Base-by-base conservation (phyloP, 1,140 invertebrate genomes). In the Pseudoatta argentina region DNA sequence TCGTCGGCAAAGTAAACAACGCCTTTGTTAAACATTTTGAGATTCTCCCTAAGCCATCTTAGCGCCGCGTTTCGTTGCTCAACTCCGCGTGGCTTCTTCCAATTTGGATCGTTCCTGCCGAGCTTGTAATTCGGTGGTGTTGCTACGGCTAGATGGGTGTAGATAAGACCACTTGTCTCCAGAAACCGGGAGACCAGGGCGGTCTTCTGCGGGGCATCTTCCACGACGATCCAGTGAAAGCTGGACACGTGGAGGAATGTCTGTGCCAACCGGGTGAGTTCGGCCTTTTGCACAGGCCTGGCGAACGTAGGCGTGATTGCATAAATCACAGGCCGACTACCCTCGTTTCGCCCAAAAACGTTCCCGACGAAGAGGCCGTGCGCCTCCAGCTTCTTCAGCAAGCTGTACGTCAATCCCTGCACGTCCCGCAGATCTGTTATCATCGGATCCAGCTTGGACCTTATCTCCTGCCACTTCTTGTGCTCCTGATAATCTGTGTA, bases 1-100 rank as follows among this genome's bases (percentile, higher is more conserved):
- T 99, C 99, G 94, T 99, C 99, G 94, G 99, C 99, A 95, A 99
- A 99, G 95, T 98, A 99, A 0, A 99, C 97, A 61, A 99, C 97
- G 3, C 98, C 98, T 24, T 95, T 95, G 0, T 94, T 85, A 77
- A 91, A 92, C 1, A 92, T 92, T 53, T 95, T 92, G 16, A 96
- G 92, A 94, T 98, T 97, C 34, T 96, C 95, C 75, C 98, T 95
- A 6, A 99, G 95, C 98, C 99, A 99, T 44, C 96, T 95, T 7
- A 99, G 93, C 4, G 97, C 99, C 14, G 97, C 95, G 95, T 99
- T 99, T 88, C 99, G 96, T 95, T 99, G 99, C 86, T 98, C 96
- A 0, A 99, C 98, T 18, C 99, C 99, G 90, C 99, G 96, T 0
- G 99, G 99, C 94, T 99, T 98, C 59, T 97, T 97, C 98, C 98